Percentiles rank a stretch among this genome's conserved stretches.
phyloP scores from a whole-genome alignment of 2,113 vertebrate genomes.

The Procavia capensis region DNA sequence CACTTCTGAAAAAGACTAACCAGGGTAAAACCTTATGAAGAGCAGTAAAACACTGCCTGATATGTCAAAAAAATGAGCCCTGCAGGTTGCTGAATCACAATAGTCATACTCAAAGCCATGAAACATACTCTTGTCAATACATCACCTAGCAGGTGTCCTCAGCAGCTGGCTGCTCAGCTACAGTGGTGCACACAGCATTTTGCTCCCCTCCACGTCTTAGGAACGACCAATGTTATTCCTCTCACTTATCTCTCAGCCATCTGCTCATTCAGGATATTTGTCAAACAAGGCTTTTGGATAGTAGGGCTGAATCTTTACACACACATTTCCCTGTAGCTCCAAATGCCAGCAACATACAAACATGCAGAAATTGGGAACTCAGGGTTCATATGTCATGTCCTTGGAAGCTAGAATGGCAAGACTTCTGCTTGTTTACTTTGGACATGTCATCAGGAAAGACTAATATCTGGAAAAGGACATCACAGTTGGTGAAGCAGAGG shows the following conservation, averaged over 20 bases:
- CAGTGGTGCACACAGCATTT: not conserved
- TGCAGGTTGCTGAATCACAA: too few species aligned
- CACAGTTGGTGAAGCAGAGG: not conserved
- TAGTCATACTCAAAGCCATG: constrained; percentile 56
- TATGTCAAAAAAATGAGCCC: too few species aligned
- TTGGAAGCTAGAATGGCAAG: not conserved
- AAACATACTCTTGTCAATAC: constrained; percentile 53
- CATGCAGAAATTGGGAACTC: not conserved
- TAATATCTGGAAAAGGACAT: not conserved
- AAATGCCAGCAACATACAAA: not conserved
- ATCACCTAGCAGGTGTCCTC: constrained; percentile 59
- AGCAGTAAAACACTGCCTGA: too few species aligned
- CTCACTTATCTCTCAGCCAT: not conserved
- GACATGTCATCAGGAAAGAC: not conserved
- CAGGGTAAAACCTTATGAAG: too few species aligned
- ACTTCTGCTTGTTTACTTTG: not conserved
- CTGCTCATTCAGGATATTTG: not conserved
- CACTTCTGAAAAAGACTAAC: too few species aligned
- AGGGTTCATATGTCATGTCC: not conserved
- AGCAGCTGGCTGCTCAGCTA: not conserved
- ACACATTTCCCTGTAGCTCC: not conserved
- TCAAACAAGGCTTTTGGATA: not conserved
- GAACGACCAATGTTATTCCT: not conserved
- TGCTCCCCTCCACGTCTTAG: not conserved
- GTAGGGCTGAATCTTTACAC: not conserved